Conservation (phyloP, 1,140 invertebrate genomes). For the Archivesica marissinica region DNA sequence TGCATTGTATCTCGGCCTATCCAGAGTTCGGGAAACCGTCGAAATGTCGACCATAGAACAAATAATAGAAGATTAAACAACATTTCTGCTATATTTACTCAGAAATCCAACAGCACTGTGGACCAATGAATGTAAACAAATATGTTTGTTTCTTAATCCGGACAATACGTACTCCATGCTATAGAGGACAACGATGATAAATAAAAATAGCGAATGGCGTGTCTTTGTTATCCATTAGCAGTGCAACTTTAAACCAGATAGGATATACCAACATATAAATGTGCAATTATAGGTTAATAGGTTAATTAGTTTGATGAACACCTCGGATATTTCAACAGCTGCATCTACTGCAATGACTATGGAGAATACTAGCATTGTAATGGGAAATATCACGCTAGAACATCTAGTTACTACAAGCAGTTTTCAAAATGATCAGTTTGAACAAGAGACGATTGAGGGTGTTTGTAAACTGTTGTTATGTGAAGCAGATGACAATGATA, state of each 20-base stretch:
- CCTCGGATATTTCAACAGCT: not conserved
- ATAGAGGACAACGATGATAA: not conserved
- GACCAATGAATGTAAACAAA: not conserved
- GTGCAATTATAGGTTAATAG: not conserved
- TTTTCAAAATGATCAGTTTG: not conserved
- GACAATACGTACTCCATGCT: not conserved
- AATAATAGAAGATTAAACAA: not conserved
- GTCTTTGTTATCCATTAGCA: not conserved
- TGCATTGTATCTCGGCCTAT: not conserved
- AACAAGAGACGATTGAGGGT: not conserved
- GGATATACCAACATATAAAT: not conserved
- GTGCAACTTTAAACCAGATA: not conserved
- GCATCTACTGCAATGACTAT: not conserved
- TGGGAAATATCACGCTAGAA: not conserved
- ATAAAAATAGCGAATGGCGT: not conserved
- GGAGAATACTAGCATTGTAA: not conserved
- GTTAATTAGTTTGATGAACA: not conserved
- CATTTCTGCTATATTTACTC: not conserved
- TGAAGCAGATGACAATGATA: not conserved
- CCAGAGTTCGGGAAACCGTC: not conserved
- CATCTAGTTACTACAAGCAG: too few relatives aligned
- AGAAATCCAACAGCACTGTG: not conserved
- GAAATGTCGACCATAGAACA: not conserved
- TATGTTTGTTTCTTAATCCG: conserved; percentile 7
- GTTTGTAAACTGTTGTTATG: not conserved